Percentiles rank a stretch among this genome's conserved stretches.
Evolutionary conservation across 1,140 invertebrate species (phyloP).

Genomic region (Plutomurus gul): DNA sequence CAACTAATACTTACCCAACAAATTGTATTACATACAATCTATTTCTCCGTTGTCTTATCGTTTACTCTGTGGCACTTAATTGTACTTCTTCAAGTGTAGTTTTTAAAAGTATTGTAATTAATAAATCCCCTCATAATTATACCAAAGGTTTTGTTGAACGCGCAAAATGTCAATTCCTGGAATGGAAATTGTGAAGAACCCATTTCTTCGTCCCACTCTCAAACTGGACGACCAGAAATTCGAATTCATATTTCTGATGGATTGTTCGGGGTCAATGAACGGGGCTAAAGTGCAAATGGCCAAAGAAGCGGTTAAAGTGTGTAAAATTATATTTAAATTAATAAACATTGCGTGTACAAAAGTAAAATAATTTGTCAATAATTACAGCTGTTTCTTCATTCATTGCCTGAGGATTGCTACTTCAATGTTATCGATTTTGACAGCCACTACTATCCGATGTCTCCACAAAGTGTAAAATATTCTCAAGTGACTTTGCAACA

Average conservation of each 20-base stretch:
- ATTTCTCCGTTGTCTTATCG: no score
- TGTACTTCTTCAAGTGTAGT: no score
- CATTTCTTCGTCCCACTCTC: slow-evolving; percentile 46
- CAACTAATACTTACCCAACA: no score
- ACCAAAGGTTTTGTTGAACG: no score
- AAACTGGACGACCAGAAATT: slow-evolving; percentile 52
- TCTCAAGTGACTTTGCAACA: slow-evolving; percentile 31
- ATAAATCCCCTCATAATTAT: no score
- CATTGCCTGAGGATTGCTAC: slow-evolving; percentile 42
- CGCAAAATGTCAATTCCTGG: neutral
- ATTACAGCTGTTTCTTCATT: slow-evolving; percentile 50
- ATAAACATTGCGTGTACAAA: no score
- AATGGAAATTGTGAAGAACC: neutral
- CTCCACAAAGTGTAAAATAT: slow-evolving; percentile 42
- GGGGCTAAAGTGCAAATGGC: slow-evolving; percentile 54
- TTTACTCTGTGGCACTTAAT: no score
- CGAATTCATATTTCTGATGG: slow-evolving; percentile 56
- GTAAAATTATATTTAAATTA: no score
- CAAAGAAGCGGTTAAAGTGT: slow-evolving; percentile 55
- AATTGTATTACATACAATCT: no score
- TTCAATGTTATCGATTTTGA: slow-evolving; percentile 49
- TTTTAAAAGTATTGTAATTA: no score
- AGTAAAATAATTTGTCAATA: no score
- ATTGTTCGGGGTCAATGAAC: slow-evolving; percentile 56
- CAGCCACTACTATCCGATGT: slow-evolving; percentile 8